Evolutionary conservation across 2,888 invertebrate genomes (phyloP).

Genomic region (Eupithecia subfuscata): DNA sequence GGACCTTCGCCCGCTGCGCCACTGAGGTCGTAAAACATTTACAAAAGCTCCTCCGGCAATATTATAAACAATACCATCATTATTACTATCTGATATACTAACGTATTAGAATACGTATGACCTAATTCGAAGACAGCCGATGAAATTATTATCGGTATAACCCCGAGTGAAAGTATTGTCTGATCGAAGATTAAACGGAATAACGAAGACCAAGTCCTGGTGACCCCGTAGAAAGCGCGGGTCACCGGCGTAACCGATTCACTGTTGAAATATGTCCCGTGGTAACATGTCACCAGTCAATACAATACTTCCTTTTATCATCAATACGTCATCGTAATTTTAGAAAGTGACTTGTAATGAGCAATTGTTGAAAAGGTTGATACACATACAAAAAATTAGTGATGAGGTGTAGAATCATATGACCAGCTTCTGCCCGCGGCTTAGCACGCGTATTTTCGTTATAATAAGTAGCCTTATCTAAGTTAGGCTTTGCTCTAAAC

Average conservation of each 20-base stretch:
- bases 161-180: conserved; percentile 46
- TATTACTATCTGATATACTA: conserved; percentile 11
- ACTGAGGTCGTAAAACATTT: too few species aligned
- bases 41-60: conserved; percentile 2
- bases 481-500: too few species aligned
- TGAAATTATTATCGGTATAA: conserved; percentile 38
- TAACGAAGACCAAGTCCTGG: conserved; percentile 45
- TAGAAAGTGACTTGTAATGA: conserved; percentile 35
- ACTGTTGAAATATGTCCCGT: conserved; percentile 59
- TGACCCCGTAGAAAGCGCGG: conserved; percentile 47
- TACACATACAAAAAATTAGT: background rate
- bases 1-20: too few species aligned
- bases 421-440: too few species aligned
- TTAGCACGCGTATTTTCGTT: too few species aligned
- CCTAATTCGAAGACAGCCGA: conserved; percentile 32
- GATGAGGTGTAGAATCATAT: background rate
- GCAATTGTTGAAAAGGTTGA: background rate
- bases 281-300: conserved; percentile 52
- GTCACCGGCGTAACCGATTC: conserved; percentile 61
- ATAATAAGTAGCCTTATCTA: too few species aligned
- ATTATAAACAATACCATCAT: background rate
- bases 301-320: conserved; percentile 60
- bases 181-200: conserved; percentile 45
- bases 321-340: conserved; percentile 53
- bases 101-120: conserved; percentile 17